Conservation (phyloP, 2,113 vertebrate species). For the Cochlearius cochlearius region DNA sequence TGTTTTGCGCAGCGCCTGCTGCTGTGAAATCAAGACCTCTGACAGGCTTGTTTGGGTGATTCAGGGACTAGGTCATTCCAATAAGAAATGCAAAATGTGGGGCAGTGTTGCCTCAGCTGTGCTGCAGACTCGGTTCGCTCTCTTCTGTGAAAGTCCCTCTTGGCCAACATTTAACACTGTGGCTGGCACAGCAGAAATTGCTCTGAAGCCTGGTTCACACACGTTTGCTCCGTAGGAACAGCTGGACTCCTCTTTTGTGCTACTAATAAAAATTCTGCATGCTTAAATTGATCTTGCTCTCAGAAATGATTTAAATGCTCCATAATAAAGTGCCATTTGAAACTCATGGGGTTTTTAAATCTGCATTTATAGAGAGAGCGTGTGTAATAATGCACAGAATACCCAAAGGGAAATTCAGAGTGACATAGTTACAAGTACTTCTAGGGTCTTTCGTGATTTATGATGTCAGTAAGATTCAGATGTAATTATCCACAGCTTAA, state of each 20-base stretch:
- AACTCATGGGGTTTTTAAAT: constrained; percentile 42
- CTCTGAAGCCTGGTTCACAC: constrained; percentile 31
- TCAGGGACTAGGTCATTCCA: constrained; percentile 13
- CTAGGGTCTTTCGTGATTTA: constrained; percentile 59
- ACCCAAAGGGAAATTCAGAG: constrained; percentile 47
- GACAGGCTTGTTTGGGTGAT: constrained; percentile 1
- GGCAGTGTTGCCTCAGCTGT: constrained; percentile 49
- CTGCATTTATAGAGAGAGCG: constrained; percentile 49
- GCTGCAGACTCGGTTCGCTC: background rate
- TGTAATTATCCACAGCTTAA: constrained; percentile 17
- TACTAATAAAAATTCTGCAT: constrained; percentile 52
- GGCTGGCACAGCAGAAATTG: constrained; percentile 22
- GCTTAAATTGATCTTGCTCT: constrained; percentile 46
- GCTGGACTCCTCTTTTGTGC: constrained; percentile 39
- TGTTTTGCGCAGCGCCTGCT: background rate
- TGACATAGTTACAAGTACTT: constrained; percentile 63
- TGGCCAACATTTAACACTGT: constrained; percentile 33
- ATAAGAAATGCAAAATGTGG: constrained; percentile 15
- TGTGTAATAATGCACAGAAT: constrained; percentile 53
- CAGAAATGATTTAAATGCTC: constrained; percentile 68
- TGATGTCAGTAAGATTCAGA: background rate
- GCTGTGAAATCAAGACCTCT: background rate
- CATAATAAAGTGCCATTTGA: constrained; percentile 66
- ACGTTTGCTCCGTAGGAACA: background rate
- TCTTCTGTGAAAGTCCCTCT: background rate